These are phyloP conservation scores for Sebastes fasciatus DNA, from an alignment of 2,113 vertebrate species.

Conservation along the genomic window DNA sequence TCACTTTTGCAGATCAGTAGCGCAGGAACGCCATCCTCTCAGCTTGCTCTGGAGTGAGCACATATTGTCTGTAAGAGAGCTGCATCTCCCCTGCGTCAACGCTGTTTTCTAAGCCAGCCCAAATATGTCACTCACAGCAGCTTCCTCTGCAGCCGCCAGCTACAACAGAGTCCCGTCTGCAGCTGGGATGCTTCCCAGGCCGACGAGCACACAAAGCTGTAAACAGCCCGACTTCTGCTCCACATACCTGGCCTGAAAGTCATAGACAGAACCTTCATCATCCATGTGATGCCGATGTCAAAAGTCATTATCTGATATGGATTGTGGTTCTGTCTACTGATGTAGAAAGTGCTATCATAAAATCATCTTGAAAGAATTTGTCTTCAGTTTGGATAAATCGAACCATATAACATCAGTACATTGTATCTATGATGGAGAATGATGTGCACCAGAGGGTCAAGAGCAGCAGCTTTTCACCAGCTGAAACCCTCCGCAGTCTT, in stretches of 20 bases:
- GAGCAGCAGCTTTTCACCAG: not conserved
- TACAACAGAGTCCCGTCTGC: slow-evolving; percentile 51
- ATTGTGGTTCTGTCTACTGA: slow-evolving; percentile 2
- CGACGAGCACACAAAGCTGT: slow-evolving; percentile 26
- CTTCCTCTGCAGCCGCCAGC: slow-evolving; percentile 67
- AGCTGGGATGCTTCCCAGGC: slow-evolving; percentile 51
- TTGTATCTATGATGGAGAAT: slow-evolving; percentile 3
- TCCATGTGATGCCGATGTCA: slow-evolving; percentile 18
- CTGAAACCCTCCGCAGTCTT: not conserved
- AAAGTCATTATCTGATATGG: not conserved
- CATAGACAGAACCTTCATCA: slow-evolving; percentile 6
- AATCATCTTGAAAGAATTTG: slow-evolving; percentile 5
- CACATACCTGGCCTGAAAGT: slow-evolving; percentile 13
- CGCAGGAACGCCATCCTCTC: slow-evolving; percentile 33
- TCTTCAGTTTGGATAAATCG: not conserved
- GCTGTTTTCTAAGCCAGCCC: slow-evolving; percentile 52
- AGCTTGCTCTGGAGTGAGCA: slow-evolving; percentile 15
- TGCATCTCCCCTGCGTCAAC: slow-evolving; percentile 30
- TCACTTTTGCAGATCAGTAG: slow-evolving; percentile 60
- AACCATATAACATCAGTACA: not conserved
- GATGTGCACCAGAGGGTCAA: not conserved
- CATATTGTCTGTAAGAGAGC: slow-evolving; percentile 63
- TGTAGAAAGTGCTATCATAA: not conserved
- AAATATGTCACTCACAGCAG: slow-evolving; percentile 74
- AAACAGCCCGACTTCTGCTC: slow-evolving; percentile 40